phyloP scores from a whole-genome alignment of 2,797 vertebrate species.

The Octomys mimax region DNA sequence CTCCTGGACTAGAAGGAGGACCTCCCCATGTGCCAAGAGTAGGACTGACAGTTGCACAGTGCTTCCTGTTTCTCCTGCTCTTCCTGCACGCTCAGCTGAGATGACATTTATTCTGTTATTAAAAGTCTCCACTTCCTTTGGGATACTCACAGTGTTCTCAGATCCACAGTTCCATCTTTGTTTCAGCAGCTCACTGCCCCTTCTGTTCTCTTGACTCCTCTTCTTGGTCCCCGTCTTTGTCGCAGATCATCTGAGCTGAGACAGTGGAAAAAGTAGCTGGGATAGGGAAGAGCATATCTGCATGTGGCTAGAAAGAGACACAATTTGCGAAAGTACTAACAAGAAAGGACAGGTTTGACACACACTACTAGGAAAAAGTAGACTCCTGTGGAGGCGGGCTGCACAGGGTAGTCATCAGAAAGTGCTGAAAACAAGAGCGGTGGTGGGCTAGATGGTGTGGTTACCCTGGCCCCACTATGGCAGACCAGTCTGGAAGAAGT shows the following conservation, averaged over 20 bases:
- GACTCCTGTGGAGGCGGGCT: not conserved
- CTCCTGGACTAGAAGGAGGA: accelerated
- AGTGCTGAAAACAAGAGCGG: not conserved
- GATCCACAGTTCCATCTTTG: not conserved
- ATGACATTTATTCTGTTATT: no score
- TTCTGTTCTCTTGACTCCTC: not conserved
- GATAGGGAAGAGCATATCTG: not conserved
- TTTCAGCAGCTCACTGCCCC: not conserved
- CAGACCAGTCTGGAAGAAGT: no score
- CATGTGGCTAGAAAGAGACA: not conserved
- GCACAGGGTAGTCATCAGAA: not conserved
- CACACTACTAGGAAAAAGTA: not conserved
- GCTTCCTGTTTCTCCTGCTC: accelerated
- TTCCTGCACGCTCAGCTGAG: no score
- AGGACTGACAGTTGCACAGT: no score
- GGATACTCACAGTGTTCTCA: not conserved
- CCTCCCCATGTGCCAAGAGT: no score
- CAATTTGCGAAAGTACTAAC: not conserved
- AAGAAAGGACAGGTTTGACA: not conserved
- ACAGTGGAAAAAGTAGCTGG: not conserved
- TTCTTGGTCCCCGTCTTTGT: not conserved
- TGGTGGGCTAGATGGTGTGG: not conserved
- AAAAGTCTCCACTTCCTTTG: not conserved
- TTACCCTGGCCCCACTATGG: not conserved
- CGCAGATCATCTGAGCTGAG: not conserved